Conservation (phyloP, 1,140 invertebrate species). For the Alviniconcha marisindica region DNA sequence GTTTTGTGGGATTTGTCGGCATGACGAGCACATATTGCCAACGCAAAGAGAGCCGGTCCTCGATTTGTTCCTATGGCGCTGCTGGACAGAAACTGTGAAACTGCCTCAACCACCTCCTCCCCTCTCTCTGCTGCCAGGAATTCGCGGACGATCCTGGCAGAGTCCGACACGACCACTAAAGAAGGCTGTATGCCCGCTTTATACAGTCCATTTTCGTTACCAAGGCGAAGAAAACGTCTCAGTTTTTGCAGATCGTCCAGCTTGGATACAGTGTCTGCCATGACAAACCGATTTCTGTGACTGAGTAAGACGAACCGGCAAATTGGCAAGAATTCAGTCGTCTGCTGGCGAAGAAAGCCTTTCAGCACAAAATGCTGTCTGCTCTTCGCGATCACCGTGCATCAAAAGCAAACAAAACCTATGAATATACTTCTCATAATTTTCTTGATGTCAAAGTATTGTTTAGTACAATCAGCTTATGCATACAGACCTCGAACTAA, state of each 20-base stretch:
- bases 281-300: slow-evolving; percentile 6
- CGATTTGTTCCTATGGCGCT: slow-evolving; percentile 42
- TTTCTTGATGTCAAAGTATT: no score
- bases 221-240: slow-evolving; percentile 47
- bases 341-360: slow-evolving; percentile 8
- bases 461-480: no score
- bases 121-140: slow-evolving; percentile 49
- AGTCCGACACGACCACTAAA: neutral
- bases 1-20: slow-evolving; percentile 69
- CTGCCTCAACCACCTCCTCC: slow-evolving; percentile 54
- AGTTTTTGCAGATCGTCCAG: slow-evolving; percentile 43
- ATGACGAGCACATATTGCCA: slow-evolving; percentile 74
- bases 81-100: slow-evolving; percentile 43
- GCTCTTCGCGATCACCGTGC: no score
- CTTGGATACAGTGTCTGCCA: slow-evolving; percentile 5
- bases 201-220: slow-evolving; percentile 50
- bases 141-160: neutral
- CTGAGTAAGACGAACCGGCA: neutral
- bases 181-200: slow-evolving; percentile 18
- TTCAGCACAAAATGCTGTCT: slow-evolving; percentile 5
- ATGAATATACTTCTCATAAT: no score
- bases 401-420: no score
- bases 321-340: slow-evolving; percentile 22
- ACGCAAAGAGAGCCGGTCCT: slow-evolving; percentile 79
- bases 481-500: no score